Evolutionary conservation across 2,888 invertebrate species (phyloP), one percentile per base, ranked within the genome.

Genomic region (Drosophila emarginata): DNA sequence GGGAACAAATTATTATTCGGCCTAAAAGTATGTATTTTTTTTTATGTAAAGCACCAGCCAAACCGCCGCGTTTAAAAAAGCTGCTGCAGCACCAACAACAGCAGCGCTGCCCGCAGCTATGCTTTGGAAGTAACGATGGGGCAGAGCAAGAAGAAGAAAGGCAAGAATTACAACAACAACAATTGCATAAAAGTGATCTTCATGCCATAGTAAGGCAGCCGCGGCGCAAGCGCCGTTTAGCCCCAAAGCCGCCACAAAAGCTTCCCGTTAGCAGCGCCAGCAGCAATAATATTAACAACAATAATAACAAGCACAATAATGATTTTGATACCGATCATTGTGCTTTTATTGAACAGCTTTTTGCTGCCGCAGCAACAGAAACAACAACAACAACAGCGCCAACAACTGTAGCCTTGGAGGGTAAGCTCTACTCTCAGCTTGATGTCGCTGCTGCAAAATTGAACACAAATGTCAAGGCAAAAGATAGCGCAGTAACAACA

Each of bases 321-420:
- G 45, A 21, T 21, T 12, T 45, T 45, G 4, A 45, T 45, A 14
- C 45, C 12, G 79, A 86, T 76, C 82, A 80, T 60, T 67, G 75
- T 54, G 71, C 73, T 60, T 84, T 84, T 62, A 78, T 84, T 63
- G 85, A 86, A 64, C 67, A 75, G 37, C 74, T 84, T 59, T 76
- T 84, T 58, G 23, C 52, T 6, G 60, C 18, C 32, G 51, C 61
- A 36, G 14, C 32, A 50, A 58, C 36, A 36, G 45, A 15, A 32
- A 18, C 64, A 58, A 18, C 52, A 54, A 21, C 62, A 56, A 23
- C 58, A 53, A 14, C 21, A 36, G 40, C 36, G 57, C 59, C 63
- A n/a, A 15, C 40, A 11, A 21, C 0, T 23, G 26, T 37, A 37
- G 11, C 56, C 12, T 21, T 39, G 18, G 18, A n/a, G 32, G 58